Conservation (phyloP, 2,888 invertebrate species). For the Cheilosia impressa region DNA sequence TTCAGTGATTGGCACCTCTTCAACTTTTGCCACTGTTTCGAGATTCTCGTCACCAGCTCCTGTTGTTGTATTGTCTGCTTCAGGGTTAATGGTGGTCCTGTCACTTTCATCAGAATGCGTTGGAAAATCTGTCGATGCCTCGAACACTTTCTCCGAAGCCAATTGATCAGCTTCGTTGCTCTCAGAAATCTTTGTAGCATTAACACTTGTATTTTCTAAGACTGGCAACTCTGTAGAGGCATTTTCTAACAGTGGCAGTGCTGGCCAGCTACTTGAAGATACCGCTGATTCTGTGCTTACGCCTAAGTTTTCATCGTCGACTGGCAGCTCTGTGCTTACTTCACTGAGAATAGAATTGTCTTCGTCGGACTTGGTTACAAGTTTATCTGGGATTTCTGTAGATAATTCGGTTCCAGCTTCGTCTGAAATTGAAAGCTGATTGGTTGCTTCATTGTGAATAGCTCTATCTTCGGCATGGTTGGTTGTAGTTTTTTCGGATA, state of each 20-base stretch:
- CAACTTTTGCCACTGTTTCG: too few relatives aligned
- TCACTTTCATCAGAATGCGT: too few relatives aligned
- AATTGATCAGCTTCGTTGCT: neutral
- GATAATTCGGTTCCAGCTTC: too few relatives aligned
- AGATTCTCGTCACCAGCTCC: too few relatives aligned
- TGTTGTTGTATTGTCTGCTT: too few relatives aligned
- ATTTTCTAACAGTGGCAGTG: neutral
- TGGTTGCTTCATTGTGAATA: neutral
- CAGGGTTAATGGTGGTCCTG: too few relatives aligned
- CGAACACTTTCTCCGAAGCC: too few relatives aligned
- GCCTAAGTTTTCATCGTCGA: neutral
- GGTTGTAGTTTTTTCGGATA: neutral
- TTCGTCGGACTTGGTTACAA: neutral
- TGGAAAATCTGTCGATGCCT: too few relatives aligned
- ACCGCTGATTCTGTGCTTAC: neutral
- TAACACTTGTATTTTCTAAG: neutral
- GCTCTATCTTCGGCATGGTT: neutral
- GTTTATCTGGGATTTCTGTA: neutral
- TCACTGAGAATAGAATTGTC: neutral
- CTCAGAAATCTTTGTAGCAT: neutral
- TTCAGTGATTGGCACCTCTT: too few relatives aligned
- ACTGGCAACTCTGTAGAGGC: neutral
- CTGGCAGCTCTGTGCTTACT: conserved; percentile 8
- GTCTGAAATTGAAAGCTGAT: too few relatives aligned
- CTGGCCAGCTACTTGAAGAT: neutral